Conservation (phyloP, 2,113 vertebrate species). For the Ochotona princeps region DNA sequence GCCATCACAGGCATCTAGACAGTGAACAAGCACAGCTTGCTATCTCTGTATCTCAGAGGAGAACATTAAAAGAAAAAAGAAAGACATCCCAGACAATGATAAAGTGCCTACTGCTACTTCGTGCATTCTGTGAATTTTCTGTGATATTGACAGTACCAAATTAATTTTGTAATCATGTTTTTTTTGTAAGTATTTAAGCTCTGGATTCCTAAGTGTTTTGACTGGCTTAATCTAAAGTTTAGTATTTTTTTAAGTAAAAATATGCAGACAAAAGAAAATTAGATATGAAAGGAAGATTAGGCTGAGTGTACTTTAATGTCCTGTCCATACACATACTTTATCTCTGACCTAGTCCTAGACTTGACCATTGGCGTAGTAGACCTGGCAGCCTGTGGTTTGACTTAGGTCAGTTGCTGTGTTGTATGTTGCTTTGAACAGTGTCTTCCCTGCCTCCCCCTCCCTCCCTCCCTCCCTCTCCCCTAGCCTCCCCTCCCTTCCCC, state of each 20-base stretch:
- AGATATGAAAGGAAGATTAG: neutral
- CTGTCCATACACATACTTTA: neutral
- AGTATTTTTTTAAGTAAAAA: neutral
- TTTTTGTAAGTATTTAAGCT: neutral
- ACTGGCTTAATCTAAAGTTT: neutral
- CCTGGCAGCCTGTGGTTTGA: neutral
- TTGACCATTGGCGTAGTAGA: neutral
- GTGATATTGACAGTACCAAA: neutral
- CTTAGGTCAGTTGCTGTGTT: neutral
- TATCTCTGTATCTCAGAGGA: too few species aligned
- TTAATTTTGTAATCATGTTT: neutral
- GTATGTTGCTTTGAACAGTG: neutral
- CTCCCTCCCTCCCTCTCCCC: neutral
- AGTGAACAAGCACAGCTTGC: too few species aligned
- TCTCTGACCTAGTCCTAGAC: neutral
- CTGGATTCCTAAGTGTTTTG: neutral
- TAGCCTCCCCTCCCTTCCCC: too few species aligned
- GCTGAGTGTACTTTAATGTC: constrained; percentile 14
- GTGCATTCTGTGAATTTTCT: neutral
- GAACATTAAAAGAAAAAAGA: too few species aligned
- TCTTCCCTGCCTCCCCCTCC: neutral
- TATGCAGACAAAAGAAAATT: neutral
- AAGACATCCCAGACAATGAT: neutral
- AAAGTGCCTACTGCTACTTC: neutral
- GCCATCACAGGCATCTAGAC: too few species aligned